Conservation (phyloP, 2,888 invertebrate genomes). For the Polymixis flavicincta region DNA sequence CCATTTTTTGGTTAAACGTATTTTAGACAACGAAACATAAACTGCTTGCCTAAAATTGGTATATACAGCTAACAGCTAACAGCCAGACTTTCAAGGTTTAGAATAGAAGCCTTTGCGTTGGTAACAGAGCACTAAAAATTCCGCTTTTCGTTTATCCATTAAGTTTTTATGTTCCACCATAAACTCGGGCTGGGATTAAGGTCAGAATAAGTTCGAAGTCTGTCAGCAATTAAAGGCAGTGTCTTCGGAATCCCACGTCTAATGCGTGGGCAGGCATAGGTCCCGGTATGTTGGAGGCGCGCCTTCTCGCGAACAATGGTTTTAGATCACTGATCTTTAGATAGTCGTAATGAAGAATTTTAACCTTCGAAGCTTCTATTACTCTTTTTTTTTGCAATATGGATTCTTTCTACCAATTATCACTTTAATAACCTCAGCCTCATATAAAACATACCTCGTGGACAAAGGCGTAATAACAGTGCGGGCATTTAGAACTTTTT, state of each 20-base stretch:
- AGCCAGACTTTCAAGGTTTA: slow-evolving; percentile 59
- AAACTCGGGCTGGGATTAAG: slow-evolving; percentile 58
- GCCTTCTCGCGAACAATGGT: slow-evolving; percentile 39
- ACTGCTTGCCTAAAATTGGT: slow-evolving; percentile 37
- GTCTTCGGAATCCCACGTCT: slow-evolving; percentile 46
- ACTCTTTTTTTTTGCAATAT: slow-evolving; percentile 4
- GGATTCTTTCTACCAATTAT: slow-evolving; percentile 37
- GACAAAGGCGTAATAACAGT: slow-evolving; percentile 51
- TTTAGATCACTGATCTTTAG: slow-evolving; percentile 18
- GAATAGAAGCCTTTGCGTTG: slow-evolving; percentile 33
- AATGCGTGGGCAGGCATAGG: slow-evolving; percentile 39
- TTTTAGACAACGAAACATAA: slow-evolving; percentile 38
- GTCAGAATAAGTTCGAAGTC: slow-evolving; percentile 56
- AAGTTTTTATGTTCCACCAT: slow-evolving; percentile 60
- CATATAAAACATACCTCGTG: slow-evolving; percentile 28
- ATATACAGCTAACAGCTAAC: slow-evolving; percentile 1
- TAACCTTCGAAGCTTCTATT: slow-evolving; percentile 2
- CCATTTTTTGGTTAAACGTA: slow-evolving; percentile 35
- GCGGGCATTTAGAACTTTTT: slow-evolving; percentile 53
- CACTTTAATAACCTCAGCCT: slow-evolving; percentile 20
- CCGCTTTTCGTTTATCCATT: slow-evolving; percentile 57
- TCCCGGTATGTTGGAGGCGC: slow-evolving; percentile 25
- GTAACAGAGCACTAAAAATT: slow-evolving; percentile 52
- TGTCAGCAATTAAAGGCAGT: slow-evolving; percentile 63
- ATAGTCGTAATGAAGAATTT: slow-evolving; percentile 31